These are phyloP conservation scores for Gracilinanus agilis DNA, from an alignment of 2,113 vertebrate genomes.

Conservation along the genomic window DNA sequence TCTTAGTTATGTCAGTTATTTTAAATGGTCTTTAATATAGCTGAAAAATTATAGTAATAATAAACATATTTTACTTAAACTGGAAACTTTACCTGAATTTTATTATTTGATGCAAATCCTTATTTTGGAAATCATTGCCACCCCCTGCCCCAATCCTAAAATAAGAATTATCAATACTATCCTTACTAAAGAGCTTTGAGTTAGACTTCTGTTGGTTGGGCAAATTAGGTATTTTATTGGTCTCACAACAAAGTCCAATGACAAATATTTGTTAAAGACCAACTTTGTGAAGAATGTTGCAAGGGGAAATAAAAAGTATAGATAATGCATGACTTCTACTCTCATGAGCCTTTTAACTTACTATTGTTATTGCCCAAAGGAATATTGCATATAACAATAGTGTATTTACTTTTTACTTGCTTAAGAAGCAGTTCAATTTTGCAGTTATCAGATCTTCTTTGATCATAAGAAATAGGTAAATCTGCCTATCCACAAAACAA, in stretches of 20 bases:
- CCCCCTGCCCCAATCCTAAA: neutral
- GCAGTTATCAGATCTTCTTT: conserved; percentile 56
- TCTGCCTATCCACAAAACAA: conserved; percentile 43
- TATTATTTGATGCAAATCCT: neutral
- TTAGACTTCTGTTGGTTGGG: conserved; percentile 40
- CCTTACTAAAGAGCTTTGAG: conserved; percentile 43
- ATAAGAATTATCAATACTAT: neutral
- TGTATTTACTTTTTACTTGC: conserved; percentile 50
- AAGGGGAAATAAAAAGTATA: neutral
- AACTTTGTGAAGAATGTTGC: neutral
- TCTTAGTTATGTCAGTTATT: neutral
- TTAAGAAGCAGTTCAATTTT: conserved; percentile 13
- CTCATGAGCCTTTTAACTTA: neutral
- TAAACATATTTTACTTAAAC: neutral
- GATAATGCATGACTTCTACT: neutral
- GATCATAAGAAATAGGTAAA: conserved; percentile 56
- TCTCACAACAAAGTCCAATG: neutral
- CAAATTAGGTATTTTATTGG: conserved; percentile 26
- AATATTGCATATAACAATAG: conserved; percentile 41
- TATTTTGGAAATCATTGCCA: conserved; percentile 40
- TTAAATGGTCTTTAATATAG: conserved; percentile 44
- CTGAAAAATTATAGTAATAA: neutral
- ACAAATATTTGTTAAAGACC: neutral
- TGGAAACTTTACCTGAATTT: conserved; percentile 33
- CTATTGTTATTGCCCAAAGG: neutral